Percentiles rank a stretch among this genome's conserved stretches.
phyloP scores from a whole-genome alignment of 92 coral and sea anemone genomes.

The Galaxea fascicularis region DNA sequence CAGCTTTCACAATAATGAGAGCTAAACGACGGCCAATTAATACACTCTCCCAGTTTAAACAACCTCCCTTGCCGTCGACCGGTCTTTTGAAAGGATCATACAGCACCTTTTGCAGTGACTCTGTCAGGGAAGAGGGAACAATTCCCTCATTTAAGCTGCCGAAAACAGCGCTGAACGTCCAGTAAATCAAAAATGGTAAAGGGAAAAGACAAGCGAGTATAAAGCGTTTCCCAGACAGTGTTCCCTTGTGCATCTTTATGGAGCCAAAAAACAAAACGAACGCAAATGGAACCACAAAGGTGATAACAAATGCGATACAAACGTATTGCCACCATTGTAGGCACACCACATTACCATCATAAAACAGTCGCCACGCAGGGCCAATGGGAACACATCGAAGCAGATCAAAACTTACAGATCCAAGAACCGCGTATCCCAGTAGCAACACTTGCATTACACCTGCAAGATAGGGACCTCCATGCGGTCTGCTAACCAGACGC shows the following conservation, averaged over 20 bases:
- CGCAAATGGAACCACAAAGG: constrained; percentile 70
- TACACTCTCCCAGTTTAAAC: constrained; percentile 79
- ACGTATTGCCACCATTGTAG: constrained; percentile 83
- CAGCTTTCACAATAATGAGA: constrained; percentile 53
- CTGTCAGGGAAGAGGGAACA: constrained; percentile 1
- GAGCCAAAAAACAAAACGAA: constrained; percentile 73
- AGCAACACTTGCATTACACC: constrained; percentile 77
- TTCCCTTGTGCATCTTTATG: constrained; percentile 55
- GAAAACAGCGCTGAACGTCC: constrained; percentile 16
- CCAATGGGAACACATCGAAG: constrained; percentile 65
- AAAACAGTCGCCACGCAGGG: constrained; percentile 61
- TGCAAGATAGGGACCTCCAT: constrained; percentile 74
- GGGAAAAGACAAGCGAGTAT: constrained; percentile 70
- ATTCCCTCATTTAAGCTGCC: background rate
- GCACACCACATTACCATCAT: constrained; percentile 63
- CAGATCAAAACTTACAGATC: constrained; percentile 58
- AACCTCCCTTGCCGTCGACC: constrained; percentile 45
- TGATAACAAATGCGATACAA: constrained; percentile 47
- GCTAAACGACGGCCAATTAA: constrained; percentile 73
- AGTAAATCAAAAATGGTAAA: constrained; percentile 52
- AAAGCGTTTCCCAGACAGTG: constrained; percentile 54
- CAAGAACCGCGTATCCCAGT: constrained; percentile 75
- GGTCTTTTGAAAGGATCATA: constrained; percentile 57
- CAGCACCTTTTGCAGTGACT: constrained; percentile 43
- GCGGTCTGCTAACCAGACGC: constrained; percentile 46